Evolutionary conservation across 2,888 invertebrate species (phyloP).

Genomic region (Pemphredon lugubris): DNA sequence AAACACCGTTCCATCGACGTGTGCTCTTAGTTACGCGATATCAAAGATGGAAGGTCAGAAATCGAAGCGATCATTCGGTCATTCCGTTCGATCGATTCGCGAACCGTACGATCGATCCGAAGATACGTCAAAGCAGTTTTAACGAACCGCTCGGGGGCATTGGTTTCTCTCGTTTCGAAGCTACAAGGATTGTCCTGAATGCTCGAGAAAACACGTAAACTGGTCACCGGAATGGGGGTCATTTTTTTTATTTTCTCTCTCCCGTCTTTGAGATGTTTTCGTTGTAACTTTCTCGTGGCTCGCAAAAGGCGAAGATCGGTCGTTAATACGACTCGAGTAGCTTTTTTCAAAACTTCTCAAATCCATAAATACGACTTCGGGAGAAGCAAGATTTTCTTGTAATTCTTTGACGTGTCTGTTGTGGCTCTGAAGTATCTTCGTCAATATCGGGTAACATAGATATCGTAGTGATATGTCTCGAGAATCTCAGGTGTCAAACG

Average conservation of each 20-base stretch:
- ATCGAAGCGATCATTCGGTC: background rate
- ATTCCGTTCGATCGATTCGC: background rate
- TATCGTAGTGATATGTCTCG: too few relatives aligned
- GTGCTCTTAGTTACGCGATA: too few relatives aligned
- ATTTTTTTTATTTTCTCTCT: slow-evolving; percentile 49
- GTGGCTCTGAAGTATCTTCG: too few relatives aligned
- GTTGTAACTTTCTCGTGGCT: slow-evolving; percentile 43
- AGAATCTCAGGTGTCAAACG: too few relatives aligned
- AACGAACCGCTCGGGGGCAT: background rate
- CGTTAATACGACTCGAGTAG: background rate
- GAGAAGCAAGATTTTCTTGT: too few relatives aligned
- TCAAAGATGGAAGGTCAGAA: background rate
- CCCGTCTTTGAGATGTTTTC: too few relatives aligned
- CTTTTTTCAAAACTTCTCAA: background rate
- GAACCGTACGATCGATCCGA: background rate
- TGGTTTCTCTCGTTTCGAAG: slow-evolving; percentile 28
- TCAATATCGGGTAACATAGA: too few relatives aligned
- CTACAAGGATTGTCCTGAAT: slow-evolving; percentile 25
- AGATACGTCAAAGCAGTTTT: background rate
- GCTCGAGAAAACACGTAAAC: slow-evolving; percentile 37
- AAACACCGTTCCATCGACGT: too few relatives aligned
- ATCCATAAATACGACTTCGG: background rate
- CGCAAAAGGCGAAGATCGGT: slow-evolving; percentile 3
- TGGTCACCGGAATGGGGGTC: slow-evolving; percentile 31
- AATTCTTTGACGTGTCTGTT: too few relatives aligned